Evolutionary conservation across 2,113 vertebrate genomes (phyloP).

Genomic region (Clarias gariepinus): DNA sequence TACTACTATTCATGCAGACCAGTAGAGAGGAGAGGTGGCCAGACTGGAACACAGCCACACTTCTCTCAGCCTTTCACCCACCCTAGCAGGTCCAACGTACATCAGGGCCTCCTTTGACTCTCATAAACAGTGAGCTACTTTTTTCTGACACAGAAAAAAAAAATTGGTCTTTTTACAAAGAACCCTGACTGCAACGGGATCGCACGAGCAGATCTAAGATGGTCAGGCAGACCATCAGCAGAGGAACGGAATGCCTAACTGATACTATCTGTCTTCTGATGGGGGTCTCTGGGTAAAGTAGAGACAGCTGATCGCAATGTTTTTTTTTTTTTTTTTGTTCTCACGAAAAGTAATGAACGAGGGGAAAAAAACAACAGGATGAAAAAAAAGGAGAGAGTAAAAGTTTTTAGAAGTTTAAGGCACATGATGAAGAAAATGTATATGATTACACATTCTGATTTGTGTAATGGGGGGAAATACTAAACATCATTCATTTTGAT

Average conservation of each 20-base stretch:
- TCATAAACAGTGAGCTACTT: constrained; percentile 34
- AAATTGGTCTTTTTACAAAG: neutral
- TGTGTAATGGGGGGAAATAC: neutral
- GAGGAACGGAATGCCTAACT: neutral
- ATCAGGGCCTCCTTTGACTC: constrained; percentile 32
- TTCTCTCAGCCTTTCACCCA: constrained; percentile 26
- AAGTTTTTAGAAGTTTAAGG: neutral
- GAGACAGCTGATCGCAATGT: neutral
- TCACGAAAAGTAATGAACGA: neutral
- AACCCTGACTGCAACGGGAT: neutral
- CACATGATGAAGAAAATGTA: neutral
- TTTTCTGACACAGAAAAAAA: neutral
- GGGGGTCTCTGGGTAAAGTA: neutral
- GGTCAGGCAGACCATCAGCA: neutral
- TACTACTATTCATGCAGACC: constrained; percentile 49
- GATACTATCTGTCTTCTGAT: neutral
- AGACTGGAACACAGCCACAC: constrained; percentile 34
- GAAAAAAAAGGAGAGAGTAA: neutral
- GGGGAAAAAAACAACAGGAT: neutral
- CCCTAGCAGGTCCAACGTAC: constrained; percentile 38
- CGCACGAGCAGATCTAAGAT: no score
- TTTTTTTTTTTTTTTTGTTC: neutral
- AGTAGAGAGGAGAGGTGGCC: constrained; percentile 25
- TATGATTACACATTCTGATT: neutral
- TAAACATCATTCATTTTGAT: no score